A percentile compares a stretch with the other conserved stretches of the same genome.
Conservation (phyloP, 2,888 invertebrate genomes). For the Homarus gammarus region DNA sequence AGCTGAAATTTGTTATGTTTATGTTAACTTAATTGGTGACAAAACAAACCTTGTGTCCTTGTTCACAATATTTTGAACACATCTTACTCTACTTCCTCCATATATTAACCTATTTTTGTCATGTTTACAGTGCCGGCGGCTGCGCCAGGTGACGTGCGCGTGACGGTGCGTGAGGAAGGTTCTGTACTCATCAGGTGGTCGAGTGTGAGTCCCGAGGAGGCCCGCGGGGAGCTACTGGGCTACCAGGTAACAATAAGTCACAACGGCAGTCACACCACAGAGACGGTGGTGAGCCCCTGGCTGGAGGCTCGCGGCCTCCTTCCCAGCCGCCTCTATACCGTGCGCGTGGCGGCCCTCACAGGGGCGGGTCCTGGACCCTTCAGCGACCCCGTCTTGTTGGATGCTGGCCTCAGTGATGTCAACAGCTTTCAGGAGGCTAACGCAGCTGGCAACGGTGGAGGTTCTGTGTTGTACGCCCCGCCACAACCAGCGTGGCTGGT, state of each 20-base stretch:
- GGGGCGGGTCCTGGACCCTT: constrained; percentile 93
- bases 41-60: no score
- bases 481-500: constrained; percentile 70
- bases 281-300: constrained; percentile 88
- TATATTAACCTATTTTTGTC: neutral
- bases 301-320: constrained; percentile 93
- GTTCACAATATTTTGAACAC: no score
- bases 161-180: constrained; percentile 51
- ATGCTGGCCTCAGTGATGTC: constrained; percentile 77
- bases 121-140: constrained; percentile 72
- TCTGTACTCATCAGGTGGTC: constrained; percentile 71
- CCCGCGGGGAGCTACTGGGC: constrained; percentile 67
- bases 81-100: neutral
- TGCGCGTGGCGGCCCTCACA: constrained; percentile 89
- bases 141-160: constrained; percentile 59
- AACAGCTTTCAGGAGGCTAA: neutral
- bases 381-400: constrained; percentile 84
- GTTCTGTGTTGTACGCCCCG: constrained; percentile 68
- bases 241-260: constrained; percentile 84
- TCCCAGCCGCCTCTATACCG: constrained; percentile 89
- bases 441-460: neutral
- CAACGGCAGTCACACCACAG: constrained; percentile 82
- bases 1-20: no score
- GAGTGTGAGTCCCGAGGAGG: constrained; percentile 39
- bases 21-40: no score